Evolutionary conservation across 2,888 invertebrate genomes (phyloP).

Genomic region (Chaetogeoica ovagalla): DNA sequence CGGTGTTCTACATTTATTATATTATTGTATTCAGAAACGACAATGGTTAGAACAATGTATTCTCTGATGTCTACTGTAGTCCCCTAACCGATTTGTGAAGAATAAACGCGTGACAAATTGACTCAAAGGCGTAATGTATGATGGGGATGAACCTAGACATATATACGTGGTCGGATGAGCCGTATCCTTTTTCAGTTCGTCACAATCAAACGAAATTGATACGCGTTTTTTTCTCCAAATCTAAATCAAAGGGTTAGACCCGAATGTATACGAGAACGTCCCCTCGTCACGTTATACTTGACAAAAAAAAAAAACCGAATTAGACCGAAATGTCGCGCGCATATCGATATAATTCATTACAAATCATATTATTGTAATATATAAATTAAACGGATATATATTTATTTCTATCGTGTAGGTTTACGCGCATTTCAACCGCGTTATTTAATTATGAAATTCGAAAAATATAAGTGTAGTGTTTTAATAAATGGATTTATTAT

Average conservation of each 20-base stretch:
- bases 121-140: conserved; percentile 38
- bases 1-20: conserved; percentile 50
- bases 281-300: conserved; percentile 9
- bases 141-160: conserved; percentile 26
- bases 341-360: too few species aligned
- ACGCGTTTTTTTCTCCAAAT: conserved; percentile 33
- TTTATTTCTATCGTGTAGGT: too few species aligned
- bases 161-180: conserved; percentile 9
- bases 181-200: conserved; percentile 18
- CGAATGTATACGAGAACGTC: neutral
- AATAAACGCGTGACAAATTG: conserved; percentile 52
- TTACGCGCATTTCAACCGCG: too few species aligned
- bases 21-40: conserved; percentile 27
- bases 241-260: conserved; percentile 36
- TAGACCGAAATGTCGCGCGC: neutral
- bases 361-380: too few species aligned
- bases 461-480: too few species aligned
- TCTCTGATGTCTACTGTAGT: conserved; percentile 7
- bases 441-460: too few species aligned
- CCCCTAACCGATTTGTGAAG: conserved; percentile 46
- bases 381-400: too few species aligned
- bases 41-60: conserved; percentile 44
- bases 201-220: conserved; percentile 37
- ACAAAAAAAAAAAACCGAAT: neutral
- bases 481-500: too few species aligned